These are phyloP conservation scores for Lophius piscatorius DNA, from an alignment of 2,113 vertebrate genomes.

Conservation along the genomic window DNA sequence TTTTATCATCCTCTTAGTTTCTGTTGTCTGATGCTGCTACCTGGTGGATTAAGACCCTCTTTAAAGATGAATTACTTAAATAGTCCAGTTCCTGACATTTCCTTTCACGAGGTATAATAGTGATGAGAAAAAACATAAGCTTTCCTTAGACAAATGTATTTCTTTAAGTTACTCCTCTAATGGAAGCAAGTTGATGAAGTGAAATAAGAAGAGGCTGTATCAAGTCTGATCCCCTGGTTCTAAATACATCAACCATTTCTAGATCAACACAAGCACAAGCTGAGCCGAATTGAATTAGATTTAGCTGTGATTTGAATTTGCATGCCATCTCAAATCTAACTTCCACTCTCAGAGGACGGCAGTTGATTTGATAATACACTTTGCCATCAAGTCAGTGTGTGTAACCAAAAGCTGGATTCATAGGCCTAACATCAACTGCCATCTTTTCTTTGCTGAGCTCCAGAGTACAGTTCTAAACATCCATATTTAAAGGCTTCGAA, in stretches of 20 bases:
- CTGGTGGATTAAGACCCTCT: background rate
- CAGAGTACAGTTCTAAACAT: conserved; percentile 12
- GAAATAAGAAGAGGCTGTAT: background rate
- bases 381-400: conserved; percentile 22
- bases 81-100: background rate
- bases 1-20: background rate
- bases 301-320: conserved; percentile 43
- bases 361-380: conserved; percentile 33
- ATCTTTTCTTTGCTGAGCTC: conserved; percentile 5
- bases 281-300: conserved; percentile 23
- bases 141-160: background rate
- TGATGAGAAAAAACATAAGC: background rate
- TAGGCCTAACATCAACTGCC: conserved; percentile 1
- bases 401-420: conserved; percentile 9
- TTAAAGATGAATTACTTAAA: background rate
- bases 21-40: background rate
- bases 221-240: background rate
- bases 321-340: conserved; percentile 17
- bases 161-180: conserved; percentile 9
- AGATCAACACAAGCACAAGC: conserved; percentile 14
- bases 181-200: background rate
- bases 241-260: background rate
- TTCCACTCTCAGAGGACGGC: conserved; percentile 30
- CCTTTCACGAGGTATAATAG: background rate
- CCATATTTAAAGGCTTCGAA: background rate